Evolutionary conservation across 2,113 vertebrate genomes (phyloP), one percentile per base, ranked within the genome.

Genomic region (rabbit (Oryctolagus cuniculus)): DNA sequence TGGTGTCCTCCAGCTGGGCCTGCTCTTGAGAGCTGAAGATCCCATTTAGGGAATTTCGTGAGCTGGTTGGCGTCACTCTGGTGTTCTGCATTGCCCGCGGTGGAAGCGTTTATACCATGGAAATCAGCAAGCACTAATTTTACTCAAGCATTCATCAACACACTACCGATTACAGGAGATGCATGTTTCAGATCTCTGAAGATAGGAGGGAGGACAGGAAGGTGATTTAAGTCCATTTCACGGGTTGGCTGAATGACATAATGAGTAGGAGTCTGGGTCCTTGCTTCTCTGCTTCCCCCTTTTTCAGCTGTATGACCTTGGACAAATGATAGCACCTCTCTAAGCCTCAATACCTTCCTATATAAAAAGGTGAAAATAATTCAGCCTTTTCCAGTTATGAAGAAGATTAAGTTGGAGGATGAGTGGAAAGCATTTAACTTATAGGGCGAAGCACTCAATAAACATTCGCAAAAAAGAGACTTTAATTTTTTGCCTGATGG

Each of bases 81-180:
- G 51, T 58, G 55, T 55, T 49, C 87, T 29, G 72, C 29, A 38
- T 63, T 15, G 7, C 51, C 6, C 15, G 25, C 3, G 10, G 2
- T 77, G 63, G 53, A 25, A 70, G 6, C 36, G 36, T 58, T 92
- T 95, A 67, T 2, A 44, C 70, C 13, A 24, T 2, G 1, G 58
- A 87, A 78, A 90, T 94, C 19, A 79, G 72, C 25, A 89, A 83
- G 6, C 44, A 49, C 75, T 87, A 84, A 72, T 70, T 70, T 93
- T 77, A 55, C 63, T 64, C 29, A 29, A 53, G 36, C 19, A 27
- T 44, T 55, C 25, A 58, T 79, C n/a, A 79, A 29, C 9, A 89
- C 12, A 61, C 21, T 25, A 70, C 55, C 64, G 10, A 81, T 61
- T 69, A 73, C 0, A 78, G 73, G n/a, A 86, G 67, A 67, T 77